phyloP scores from a whole-genome alignment of 2,113 vertebrate species.

The Sinocyclocheilus maitianheensis region DNA sequence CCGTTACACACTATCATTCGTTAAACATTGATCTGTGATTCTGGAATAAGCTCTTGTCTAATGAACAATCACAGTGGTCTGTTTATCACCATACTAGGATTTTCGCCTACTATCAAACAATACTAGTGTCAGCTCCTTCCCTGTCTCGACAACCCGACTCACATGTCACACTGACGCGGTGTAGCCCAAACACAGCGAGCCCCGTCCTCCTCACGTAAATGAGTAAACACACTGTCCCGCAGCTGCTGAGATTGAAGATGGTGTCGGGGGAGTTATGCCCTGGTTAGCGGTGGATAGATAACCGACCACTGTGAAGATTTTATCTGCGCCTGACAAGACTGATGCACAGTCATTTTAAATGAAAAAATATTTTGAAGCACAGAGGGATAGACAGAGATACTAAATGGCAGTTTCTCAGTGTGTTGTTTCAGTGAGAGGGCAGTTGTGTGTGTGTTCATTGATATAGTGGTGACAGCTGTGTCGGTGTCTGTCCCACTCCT shows the following conservation, averaged over 20 bases:
- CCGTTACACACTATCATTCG: not conserved
- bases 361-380: not conserved
- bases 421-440: constrained; percentile 39
- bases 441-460: constrained; percentile 61
- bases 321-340: not conserved
- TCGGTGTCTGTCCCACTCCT: constrained; percentile 75
- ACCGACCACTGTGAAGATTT: constrained; percentile 25
- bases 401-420: constrained; percentile 4
- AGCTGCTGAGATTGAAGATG: not conserved
- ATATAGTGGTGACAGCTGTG: constrained; percentile 85
- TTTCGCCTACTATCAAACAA: not conserved
- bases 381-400: not conserved
- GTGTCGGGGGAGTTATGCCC: constrained; percentile 11
- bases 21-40: not conserved
- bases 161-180: not conserved
- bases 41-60: not conserved
- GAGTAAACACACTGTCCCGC: not conserved
- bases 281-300: constrained; percentile 22
- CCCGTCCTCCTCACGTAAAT: not conserved
- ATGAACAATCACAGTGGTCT: not conserved
- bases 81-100: not conserved
- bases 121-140: not conserved
- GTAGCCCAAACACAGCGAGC: not conserved
- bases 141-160: not conserved
- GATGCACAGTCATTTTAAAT: not conserved